Evolutionary conservation across 2,888 invertebrate species (phyloP).

Genomic region (Pseudococcus jackbeardsleyi): DNA sequence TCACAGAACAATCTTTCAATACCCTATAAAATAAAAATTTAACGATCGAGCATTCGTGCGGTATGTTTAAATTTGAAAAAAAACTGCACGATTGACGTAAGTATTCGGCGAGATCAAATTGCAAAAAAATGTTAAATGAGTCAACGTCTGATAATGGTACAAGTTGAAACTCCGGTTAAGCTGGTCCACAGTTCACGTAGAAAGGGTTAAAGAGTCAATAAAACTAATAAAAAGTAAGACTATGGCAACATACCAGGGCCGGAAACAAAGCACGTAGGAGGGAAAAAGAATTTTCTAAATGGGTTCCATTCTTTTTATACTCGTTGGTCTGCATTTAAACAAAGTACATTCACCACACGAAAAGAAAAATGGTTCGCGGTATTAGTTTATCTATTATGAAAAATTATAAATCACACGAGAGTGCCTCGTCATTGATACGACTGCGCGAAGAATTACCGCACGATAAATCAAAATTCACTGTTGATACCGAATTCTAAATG

Average conservation of each 20-base stretch:
- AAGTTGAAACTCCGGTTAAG: slow-evolving; percentile 34
- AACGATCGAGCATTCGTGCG: no score
- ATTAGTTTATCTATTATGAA: not conserved
- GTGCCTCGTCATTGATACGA: not conserved
- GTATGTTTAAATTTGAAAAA: no score
- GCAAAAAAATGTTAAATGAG: not conserved
- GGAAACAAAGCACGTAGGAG: not conserved
- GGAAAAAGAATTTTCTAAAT: not conserved
- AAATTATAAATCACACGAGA: not conserved
- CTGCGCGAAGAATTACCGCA: not conserved
- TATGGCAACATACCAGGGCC: not conserved
- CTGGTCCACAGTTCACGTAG: not conserved
- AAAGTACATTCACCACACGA: not conserved
- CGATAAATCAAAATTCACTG: not conserved
- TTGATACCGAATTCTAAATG: not conserved
- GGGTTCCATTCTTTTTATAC: not conserved
- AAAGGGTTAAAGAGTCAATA: slow-evolving; percentile 26
- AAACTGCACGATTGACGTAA: no score
- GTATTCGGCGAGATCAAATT: not conserved
- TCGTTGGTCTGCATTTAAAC: not conserved
- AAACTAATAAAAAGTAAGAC: not conserved
- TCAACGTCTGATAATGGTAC: not conserved
- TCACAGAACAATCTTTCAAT: no score
- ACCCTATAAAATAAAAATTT: no score
- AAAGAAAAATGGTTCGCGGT: not conserved